Percentiles rank a stretch among this genome's conserved stretches.
Evolutionary conservation across 2,888 invertebrate species (phyloP).

Genomic region (Malthinus seriepunctatus): DNA sequence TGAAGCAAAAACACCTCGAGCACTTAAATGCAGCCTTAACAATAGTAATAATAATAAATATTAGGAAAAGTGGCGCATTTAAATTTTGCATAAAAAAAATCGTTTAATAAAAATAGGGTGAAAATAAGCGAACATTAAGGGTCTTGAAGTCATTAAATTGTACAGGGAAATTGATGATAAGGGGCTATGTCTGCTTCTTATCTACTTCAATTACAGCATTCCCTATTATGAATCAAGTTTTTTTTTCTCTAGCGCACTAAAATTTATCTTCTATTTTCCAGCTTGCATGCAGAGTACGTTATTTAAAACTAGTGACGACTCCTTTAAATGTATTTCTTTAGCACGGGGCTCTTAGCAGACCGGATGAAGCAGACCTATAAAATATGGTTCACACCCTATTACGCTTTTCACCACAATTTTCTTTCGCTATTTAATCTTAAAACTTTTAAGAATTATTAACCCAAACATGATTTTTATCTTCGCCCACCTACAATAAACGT

Average conservation of each 20-base stretch:
- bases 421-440: slow-evolving; percentile 33
- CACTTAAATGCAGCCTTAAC: no score
- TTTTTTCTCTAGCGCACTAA: not conserved
- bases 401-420: slow-evolving; percentile 24
- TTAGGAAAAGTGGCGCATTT: no score
- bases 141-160: slow-evolving; percentile 4
- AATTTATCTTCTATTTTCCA: slow-evolving; percentile 13
- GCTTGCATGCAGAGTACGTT: slow-evolving; percentile 14
- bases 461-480: slow-evolving; percentile 2
- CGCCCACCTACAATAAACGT: not conserved
- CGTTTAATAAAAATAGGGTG: not conserved
- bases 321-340: slow-evolving; percentile 15
- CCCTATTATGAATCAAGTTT: slow-evolving; percentile 10
- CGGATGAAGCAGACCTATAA: slow-evolving; percentile 19
- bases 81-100: no score
- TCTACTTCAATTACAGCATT: slow-evolving; percentile 4
- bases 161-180: not conserved
- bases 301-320: slow-evolving; percentile 18
- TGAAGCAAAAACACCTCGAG: no score
- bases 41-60: no score
- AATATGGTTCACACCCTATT: slow-evolving; percentile 28
- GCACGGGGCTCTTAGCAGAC: slow-evolving; percentile 18
- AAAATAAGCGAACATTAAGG: slow-evolving; percentile 8
- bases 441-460: slow-evolving; percentile 4
- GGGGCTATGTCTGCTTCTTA: slow-evolving; percentile 8